Base-by-base conservation (phyloP, 1,140 invertebrate species). In the Bombus sylvicola region DNA sequence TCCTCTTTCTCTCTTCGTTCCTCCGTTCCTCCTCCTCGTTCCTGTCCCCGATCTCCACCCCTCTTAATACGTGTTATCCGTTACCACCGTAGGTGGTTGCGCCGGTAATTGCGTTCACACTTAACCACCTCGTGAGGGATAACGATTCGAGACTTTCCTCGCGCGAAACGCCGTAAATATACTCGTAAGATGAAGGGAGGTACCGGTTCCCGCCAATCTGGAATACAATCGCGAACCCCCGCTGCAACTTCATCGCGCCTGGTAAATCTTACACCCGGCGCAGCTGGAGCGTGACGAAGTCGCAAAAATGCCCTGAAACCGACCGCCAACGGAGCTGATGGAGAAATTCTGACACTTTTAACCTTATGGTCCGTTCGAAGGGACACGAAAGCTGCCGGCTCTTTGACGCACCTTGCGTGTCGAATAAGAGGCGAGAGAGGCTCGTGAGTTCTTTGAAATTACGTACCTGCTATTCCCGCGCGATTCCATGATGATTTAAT, bases 81-180 rank as follows among this genome's bases (percentile, higher is more conserved):
- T 94, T 92, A 93, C 93, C 92, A 88, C 91, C 89, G 92, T 93
- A 93, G 92, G 93, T 92, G 93, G 93, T 93, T 94, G 91, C 91
- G 89, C 88, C 85, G 91, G 94, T 94, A 94, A 94, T 94, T 94
- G 93, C 93, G 92, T 94, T 94, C 94, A 94, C 94, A 93, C 94
- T 94, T 92, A 93, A 93, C 89, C 91, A 90, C 88, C 78, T 86
- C 75, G 87, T 75, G 64, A 75, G 90, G 85, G 88, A 92, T 93
- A 89, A 90, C 85, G 89, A 88, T 89, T 91, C 76, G 53, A 37
- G 57, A 9, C 79, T 62, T 83, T 57, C 13, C 86, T 89, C 81
- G 73, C 62, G 43, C n/a, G 41, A 43, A 89, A 89, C 57, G n/a
- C 34, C 31, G 53, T 86, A 82, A 88, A 88, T 75, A 83, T 39